Evolutionary conservation across 2,888 invertebrate genomes (phyloP).

Genomic region (Poecilus cupreus): DNA sequence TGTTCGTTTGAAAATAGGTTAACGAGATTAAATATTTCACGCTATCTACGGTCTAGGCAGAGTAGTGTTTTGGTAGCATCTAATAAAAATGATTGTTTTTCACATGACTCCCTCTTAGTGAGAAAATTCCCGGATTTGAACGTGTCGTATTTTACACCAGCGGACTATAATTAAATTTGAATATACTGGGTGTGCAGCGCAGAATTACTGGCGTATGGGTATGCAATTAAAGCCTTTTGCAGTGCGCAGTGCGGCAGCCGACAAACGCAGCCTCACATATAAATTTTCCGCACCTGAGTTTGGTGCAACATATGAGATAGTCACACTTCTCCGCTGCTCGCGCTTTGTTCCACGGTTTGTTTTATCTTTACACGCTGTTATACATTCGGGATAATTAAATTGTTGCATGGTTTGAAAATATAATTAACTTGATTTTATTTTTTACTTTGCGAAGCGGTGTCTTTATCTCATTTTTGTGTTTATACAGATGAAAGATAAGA

Average conservation of each 20-base stretch:
- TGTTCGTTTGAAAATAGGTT: no score
- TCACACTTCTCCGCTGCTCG: neutral
- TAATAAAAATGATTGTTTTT: no score
- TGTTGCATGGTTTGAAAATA: neutral
- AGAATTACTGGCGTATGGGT: slow-evolving; percentile 50
- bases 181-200: slow-evolving; percentile 42
- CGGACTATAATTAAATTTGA: slow-evolving; percentile 55
- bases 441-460: neutral
- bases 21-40: no score
- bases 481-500: neutral
- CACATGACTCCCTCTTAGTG: neutral
- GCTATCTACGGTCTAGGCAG: no score
- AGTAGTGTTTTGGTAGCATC: no score
- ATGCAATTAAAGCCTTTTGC: slow-evolving; percentile 49
- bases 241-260: slow-evolving; percentile 26
- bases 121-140: slow-evolving; percentile 13
- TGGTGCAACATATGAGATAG: slow-evolving; percentile 4
- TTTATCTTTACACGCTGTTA: slow-evolving; percentile 12
- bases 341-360: neutral
- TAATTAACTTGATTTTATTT: slow-evolving; percentile 3
- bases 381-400: slow-evolving; percentile 13
- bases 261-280: slow-evolving; percentile 40
- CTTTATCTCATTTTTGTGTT: neutral
- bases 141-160: slow-evolving; percentile 20
- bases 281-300: slow-evolving; percentile 47